Evolutionary conservation across 2,888 invertebrate species (phyloP).

Genomic region (Cosmia trapezina): DNA sequence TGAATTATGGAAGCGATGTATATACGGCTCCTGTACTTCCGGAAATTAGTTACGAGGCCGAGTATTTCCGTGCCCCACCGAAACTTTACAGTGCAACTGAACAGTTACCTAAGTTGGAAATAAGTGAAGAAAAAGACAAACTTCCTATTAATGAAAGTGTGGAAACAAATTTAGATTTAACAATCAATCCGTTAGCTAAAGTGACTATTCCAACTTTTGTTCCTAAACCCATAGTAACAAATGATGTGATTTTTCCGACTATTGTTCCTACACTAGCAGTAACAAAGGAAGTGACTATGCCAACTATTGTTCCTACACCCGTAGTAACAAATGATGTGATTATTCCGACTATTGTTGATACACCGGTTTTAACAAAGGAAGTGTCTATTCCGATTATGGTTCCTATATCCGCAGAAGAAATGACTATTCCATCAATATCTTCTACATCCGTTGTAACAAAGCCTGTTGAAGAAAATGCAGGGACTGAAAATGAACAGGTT

Average conservation of each 20-base stretch:
- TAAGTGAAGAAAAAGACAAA: slow-evolving; percentile 52
- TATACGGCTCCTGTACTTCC: slow-evolving; percentile 69
- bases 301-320: neutral
- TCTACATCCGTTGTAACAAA: slow-evolving; percentile 59
- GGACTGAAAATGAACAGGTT: slow-evolving; percentile 82
- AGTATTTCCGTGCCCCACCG: slow-evolving; percentile 72
- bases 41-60: slow-evolving; percentile 79
- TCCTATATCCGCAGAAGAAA: slow-evolving; percentile 35
- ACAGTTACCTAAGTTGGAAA: slow-evolving; percentile 46
- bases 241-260: neutral
- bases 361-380: slow-evolving; percentile 1
- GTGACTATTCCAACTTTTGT: slow-evolving; percentile 32
- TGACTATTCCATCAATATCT: slow-evolving; percentile 38
- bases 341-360: neutral
- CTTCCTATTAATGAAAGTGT: slow-evolving; percentile 42
- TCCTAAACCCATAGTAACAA: neutral
- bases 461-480: slow-evolving; percentile 72
- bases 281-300: slow-evolving; percentile 7
- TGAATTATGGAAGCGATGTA: slow-evolving; percentile 73
- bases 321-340: slow-evolving; percentile 6
- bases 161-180: slow-evolving; percentile 57
- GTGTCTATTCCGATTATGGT: slow-evolving; percentile 34
- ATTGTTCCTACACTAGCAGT: neutral
- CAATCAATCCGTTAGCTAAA: slow-evolving; percentile 58
- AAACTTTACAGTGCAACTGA: slow-evolving; percentile 60